phyloP scores from a whole-genome alignment of 2,113 vertebrate genomes.

The Pipra filicauda region DNA sequence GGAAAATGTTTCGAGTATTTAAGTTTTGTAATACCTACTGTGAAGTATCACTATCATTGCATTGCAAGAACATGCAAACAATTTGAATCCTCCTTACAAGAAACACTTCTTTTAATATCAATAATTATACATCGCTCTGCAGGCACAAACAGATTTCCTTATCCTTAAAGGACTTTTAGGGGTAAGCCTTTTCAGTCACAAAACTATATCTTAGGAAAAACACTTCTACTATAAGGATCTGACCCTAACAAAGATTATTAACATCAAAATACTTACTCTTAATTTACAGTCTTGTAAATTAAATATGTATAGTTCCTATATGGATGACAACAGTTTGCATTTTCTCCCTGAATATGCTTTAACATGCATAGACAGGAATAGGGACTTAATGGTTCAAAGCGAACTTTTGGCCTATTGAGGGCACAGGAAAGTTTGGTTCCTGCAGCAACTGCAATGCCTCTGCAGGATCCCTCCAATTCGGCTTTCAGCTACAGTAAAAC shows the following conservation, averaged over 20 bases:
- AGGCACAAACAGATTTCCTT: neutral
- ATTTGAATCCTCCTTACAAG: neutral
- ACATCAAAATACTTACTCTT: neutral
- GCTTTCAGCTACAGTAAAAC: neutral
- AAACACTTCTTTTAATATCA: neutral
- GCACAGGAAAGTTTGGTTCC: neutral
- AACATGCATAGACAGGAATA: neutral
- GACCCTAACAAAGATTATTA: neutral
- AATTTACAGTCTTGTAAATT: neutral
- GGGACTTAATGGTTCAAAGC: neutral
- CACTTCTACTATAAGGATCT: neutral
- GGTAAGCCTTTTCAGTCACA: neutral
- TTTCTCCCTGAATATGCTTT: neutral
- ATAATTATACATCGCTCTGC: neutral
- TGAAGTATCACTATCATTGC: neutral
- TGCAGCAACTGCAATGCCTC: neutral
- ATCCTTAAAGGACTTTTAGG: neutral
- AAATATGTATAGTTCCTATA: neutral
- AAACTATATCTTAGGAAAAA: neutral
- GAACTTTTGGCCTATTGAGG: neutral
- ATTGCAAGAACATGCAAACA: neutral
- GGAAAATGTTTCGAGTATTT: neutral
- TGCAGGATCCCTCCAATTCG: rapidly evolving
- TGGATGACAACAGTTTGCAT: neutral
- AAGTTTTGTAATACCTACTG: neutral